Conservation (phyloP, 2,797 vertebrate genomes). For the Sparus aurata region DNA sequence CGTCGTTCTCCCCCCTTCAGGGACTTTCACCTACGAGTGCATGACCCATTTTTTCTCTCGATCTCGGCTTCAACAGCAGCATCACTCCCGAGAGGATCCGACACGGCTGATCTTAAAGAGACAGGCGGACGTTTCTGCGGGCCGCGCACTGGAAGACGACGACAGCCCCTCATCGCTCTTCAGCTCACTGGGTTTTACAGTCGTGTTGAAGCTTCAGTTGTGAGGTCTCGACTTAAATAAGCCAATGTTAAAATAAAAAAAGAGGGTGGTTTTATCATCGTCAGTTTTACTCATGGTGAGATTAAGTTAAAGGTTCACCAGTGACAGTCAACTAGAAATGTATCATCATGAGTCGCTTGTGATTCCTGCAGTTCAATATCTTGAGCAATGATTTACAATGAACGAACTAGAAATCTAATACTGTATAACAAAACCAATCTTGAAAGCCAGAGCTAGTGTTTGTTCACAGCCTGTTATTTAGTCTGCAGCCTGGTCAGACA, state of each 20-base stretch:
- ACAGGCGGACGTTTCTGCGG: constrained; percentile 40
- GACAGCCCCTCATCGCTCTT: not conserved
- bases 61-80: constrained; percentile 62
- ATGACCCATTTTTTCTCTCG: constrained; percentile 67
- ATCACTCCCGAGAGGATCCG: constrained; percentile 41
- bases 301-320: not conserved
- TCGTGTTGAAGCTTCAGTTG: not conserved
- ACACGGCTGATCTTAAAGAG: constrained; percentile 60
- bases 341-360: not conserved
- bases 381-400: not conserved
- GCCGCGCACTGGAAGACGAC: not conserved
- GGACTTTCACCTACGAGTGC: constrained; percentile 66
- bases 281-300: not conserved
- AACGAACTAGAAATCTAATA: not conserved
- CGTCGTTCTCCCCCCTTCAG: constrained; percentile 43
- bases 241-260: not conserved
- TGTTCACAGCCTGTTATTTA: constrained; percentile 6
- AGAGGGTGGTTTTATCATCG: not conserved
- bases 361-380: not conserved
- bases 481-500: constrained; percentile 9
- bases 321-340: not conserved
- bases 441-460: not conserved
- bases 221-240: not conserved
- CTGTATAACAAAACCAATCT: not conserved
- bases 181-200: not conserved